A percentile compares a stretch with the other conserved stretches of the same genome.
Evolutionary conservation across 1,140 invertebrate species (phyloP).

Genomic region (Whitmania pigra): DNA sequence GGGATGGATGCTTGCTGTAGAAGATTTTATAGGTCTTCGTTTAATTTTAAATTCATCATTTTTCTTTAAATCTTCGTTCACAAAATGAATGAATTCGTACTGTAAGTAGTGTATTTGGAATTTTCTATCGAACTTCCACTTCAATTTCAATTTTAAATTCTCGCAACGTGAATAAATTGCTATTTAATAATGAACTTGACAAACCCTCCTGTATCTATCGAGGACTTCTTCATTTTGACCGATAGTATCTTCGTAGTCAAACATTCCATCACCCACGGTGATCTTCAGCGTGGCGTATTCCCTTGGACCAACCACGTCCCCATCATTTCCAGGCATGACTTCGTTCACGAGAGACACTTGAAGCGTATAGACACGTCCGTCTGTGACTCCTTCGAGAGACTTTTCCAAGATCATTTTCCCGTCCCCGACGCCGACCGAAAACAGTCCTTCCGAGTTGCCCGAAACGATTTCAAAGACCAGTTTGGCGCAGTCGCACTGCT

Average conservation of each 20-base stretch:
- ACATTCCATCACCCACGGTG: background rate
- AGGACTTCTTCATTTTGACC: slow-evolving; percentile 9
- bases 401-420: background rate
- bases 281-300: background rate
- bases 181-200: too few relatives aligned
- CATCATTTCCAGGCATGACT: background rate
- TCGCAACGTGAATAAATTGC: too few relatives aligned
- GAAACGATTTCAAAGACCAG: too few relatives aligned
- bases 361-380: background rate
- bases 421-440: background rate
- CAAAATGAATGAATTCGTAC: background rate
- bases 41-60: background rate
- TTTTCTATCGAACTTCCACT: too few relatives aligned
- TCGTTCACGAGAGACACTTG: slow-evolving; percentile 4
- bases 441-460: background rate
- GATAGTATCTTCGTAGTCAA: background rate
- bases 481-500: too few relatives aligned
- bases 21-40: background rate
- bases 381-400: background rate
- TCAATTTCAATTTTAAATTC: too few relatives aligned
- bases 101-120: background rate
- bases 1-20: background rate
- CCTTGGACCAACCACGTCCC: background rate
- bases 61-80: background rate
- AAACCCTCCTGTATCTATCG: slow-evolving; percentile 5